phyloP scores from a whole-genome alignment of 1,140 invertebrate genomes.

The Drosophila tsacasi region DNA sequence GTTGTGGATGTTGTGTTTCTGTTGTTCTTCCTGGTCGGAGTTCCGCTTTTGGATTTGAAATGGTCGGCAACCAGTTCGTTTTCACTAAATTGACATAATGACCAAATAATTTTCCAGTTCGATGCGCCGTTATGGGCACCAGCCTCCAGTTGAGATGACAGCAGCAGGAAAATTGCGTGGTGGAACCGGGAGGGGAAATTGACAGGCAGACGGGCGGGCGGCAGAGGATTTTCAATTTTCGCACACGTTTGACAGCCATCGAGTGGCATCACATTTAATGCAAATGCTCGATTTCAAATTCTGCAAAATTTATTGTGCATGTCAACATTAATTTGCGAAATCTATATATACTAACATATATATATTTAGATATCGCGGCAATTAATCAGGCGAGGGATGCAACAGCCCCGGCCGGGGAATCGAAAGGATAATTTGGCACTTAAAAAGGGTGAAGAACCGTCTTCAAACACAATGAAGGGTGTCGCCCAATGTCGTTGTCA shows the following conservation, averaged over 20 bases:
- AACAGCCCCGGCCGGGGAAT: conserved; percentile 27
- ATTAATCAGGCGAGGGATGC: conserved; percentile 77
- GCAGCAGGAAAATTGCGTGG: not conserved
- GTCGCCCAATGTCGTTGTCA: conserved; percentile 60
- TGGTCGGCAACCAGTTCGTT: conserved; percentile 28
- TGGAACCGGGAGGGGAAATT: not conserved
- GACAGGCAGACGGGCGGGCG: conserved; percentile 10
- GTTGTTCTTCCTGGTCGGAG: conserved; percentile 4
- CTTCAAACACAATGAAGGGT: conserved; percentile 59
- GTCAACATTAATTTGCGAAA: conserved; percentile 77
- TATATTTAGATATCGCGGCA: conserved; percentile 43
- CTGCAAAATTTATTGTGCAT: conserved; percentile 78
- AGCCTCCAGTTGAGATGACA: conserved; percentile 14
- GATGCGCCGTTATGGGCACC: conserved; percentile 49
- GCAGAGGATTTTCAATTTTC: conserved; percentile 61
- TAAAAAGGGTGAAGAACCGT: conserved; percentile 75
- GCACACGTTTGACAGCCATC: conserved; percentile 70
- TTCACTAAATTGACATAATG: conserved; percentile 81
- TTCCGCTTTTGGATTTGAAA: conserved; percentile 21
- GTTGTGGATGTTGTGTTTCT: conserved; percentile 1
- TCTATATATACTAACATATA: conserved; percentile 32
- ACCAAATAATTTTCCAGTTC: conserved; percentile 82
- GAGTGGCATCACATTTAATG: conserved; percentile 68
- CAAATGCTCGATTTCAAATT: conserved; percentile 74
- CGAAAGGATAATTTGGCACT: conserved; percentile 74